phyloP scores from a whole-genome alignment of 2,888 invertebrate species.

The Drosophila colorata region DNA sequence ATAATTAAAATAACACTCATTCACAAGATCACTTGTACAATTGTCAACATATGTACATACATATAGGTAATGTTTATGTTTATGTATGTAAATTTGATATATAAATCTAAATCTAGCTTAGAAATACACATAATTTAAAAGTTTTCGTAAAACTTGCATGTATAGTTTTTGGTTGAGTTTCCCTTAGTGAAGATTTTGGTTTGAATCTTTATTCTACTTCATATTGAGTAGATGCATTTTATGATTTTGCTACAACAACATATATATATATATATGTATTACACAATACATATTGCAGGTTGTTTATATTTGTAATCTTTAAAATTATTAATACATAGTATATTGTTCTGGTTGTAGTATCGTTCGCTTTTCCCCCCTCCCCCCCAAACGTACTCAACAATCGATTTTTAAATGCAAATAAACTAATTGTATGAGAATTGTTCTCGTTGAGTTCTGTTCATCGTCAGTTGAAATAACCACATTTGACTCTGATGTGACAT shows the following conservation, averaged over 20 bases:
- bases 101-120: conserved; percentile 1
- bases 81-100: neutral
- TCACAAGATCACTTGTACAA: conserved; percentile 50
- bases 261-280: neutral
- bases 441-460: conserved; percentile 53
- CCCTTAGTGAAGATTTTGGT: conserved; percentile 59
- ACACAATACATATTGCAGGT: neutral
- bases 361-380: neutral
- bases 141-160: conserved; percentile 66
- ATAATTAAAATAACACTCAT: conserved; percentile 16
- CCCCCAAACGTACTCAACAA: conserved; percentile 11
- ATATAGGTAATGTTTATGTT: conserved; percentile 10
- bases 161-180: conserved; percentile 62
- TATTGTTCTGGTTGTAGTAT: neutral
- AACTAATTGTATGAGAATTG: conserved; percentile 58
- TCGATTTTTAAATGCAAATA: conserved; percentile 63
- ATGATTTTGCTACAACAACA: neutral
- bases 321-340: conserved; percentile 6
- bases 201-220: conserved; percentile 28
- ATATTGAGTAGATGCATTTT: conserved; percentile 3
- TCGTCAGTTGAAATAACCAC: conserved; percentile 17
- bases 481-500: neutral
- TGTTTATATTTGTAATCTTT: neutral
- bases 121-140: conserved; percentile 41
- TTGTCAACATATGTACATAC: conserved; percentile 25